Evolutionary conservation across 2,797 vertebrate genomes (phyloP), one percentile per base, ranked within the genome.

Genomic region (Sebastes oblongus): DNA sequence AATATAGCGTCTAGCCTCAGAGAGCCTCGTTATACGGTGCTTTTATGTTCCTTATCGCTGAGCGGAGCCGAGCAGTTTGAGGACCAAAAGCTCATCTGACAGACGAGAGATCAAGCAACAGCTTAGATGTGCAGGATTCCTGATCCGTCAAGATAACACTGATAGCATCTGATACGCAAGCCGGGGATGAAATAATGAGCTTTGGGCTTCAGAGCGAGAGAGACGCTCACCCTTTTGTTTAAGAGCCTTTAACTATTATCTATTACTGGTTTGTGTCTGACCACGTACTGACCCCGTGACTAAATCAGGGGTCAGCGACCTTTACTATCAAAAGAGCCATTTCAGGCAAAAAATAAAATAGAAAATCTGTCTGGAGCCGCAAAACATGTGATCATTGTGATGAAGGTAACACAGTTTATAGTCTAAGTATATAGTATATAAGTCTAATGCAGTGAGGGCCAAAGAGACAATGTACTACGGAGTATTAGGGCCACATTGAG

Each of bases 111-210:
- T 79, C 66, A 22, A 60, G 52, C 29, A 6, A 18, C 13, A 32
- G 46, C 66, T 34, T 24, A 62, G 27, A 61, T 29, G 22, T 50
- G 29, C 55, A 54, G 66, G 16, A 77, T 32, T 18, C 22, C 22
- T 39, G 52, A 78, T 73, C 32, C 61, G 58, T 72, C 24, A 55
- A 52, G 66, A 75, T 72, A 62, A 59, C 66, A 10, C 55, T 39
- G 60, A 77, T 70, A 29, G 9, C 1, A 84, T 66, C 29, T 73
- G 71, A 82, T 52, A 80, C 1, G 42, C 69, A 34, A 34, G 24
- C 22, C 39, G 60, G 30, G 14, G 25, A 27, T 66, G 13, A 42
- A 55, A 75, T 81, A 79, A 83, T 68, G 62, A 87, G 66, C 18
- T 67, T 16, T 46, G 16, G 61, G n/a, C 27, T 22, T 68, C 34